These are phyloP conservation scores for Fragum sueziense DNA, from an alignment of 2,888 invertebrate genomes.

Conservation along the genomic window DNA sequence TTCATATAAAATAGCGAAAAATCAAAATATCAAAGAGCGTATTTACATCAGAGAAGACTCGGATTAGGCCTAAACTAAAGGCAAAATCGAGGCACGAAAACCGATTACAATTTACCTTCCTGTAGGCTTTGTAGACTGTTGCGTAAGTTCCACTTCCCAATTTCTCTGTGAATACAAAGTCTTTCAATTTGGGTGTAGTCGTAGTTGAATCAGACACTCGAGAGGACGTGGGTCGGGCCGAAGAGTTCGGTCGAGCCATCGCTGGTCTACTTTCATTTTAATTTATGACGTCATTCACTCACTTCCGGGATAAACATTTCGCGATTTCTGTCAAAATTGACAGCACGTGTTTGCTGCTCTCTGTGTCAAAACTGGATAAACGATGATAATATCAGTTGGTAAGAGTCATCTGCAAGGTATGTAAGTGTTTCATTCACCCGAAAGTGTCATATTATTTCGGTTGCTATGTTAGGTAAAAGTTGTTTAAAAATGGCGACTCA, in stretches of 20 bases:
- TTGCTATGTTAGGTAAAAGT: constrained; percentile 46
- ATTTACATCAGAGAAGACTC: too few species aligned
- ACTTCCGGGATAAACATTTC: constrained; percentile 17
- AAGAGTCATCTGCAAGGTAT: too few species aligned
- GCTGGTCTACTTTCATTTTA: constrained; percentile 6
- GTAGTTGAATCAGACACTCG: constrained; percentile 11
- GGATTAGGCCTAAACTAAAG: too few species aligned
- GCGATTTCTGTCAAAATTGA: neutral
- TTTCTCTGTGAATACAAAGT: constrained; percentile 81
- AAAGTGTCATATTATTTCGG: too few species aligned
- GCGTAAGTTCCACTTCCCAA: constrained; percentile 93
- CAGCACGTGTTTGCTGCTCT: neutral
- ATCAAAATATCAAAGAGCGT: too few species aligned
- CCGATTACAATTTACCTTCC: constrained; percentile 84
- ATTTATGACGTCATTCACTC: neutral
- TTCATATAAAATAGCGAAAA: too few species aligned
- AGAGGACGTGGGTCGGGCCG: constrained; percentile 33
- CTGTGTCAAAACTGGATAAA: neutral
- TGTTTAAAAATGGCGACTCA: constrained; percentile 63
- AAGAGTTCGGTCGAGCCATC: constrained; percentile 32
- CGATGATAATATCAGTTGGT: too few species aligned
- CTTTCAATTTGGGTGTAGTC: constrained; percentile 68
- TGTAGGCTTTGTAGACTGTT: constrained; percentile 91
- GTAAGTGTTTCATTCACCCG: too few species aligned
- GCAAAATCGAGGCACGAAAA: constrained; percentile 56